Evolutionary conservation across 2,797 vertebrate genomes (phyloP).

Genomic region (Scleropages formosus): DNA sequence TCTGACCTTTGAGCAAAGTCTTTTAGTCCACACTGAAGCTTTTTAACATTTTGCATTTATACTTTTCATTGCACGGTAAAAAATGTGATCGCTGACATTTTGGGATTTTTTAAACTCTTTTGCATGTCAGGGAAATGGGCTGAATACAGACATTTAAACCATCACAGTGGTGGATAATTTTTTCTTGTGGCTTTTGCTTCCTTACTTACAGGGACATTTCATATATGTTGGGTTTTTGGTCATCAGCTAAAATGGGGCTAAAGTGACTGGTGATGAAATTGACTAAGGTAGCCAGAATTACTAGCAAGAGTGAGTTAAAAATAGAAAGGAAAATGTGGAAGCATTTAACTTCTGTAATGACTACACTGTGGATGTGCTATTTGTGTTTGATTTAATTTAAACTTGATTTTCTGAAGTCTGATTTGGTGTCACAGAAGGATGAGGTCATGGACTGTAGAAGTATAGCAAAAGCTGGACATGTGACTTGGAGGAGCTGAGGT

Average conservation of each 20-base stretch:
- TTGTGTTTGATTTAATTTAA: no score
- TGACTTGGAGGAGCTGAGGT: no score
- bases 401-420: no score
- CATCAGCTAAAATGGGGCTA: conserved; percentile 45
- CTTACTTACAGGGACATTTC: conserved; percentile 62
- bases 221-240: conserved; percentile 64
- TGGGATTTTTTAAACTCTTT: conserved; percentile 33
- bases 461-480: no score
- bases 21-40: not conserved
- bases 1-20: conserved; percentile 44
- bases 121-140: conserved; percentile 38
- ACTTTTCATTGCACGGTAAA: not conserved
- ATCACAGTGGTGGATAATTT: conserved; percentile 61
- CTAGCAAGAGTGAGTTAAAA: no score
- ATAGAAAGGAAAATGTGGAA: no score
- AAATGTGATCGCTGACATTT: no score
- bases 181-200: conserved; percentile 61
- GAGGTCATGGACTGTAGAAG: no score
- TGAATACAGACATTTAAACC: conserved; percentile 55
- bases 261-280: no score
- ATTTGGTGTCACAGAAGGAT: no score
- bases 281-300: no score
- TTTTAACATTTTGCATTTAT: not conserved
- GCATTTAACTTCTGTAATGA: no score
- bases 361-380: not conserved